phyloP scores from a whole-genome alignment of 2,888 invertebrate species.

The Glyphotaelius pellucidus region DNA sequence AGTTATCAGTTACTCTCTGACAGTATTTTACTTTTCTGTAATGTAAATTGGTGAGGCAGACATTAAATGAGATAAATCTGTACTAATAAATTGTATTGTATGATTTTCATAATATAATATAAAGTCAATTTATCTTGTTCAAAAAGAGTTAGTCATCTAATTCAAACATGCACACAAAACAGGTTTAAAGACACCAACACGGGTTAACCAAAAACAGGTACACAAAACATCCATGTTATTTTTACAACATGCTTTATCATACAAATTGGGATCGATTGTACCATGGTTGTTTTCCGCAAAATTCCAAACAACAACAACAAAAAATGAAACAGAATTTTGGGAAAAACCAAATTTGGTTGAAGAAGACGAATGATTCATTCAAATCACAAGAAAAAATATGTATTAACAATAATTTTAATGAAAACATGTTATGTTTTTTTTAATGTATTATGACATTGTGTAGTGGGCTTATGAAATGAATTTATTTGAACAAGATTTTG shows the following conservation, averaged over 20 bases:
- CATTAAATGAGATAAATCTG: not conserved
- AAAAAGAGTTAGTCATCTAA: slow-evolving; percentile 12
- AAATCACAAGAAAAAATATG: not conserved
- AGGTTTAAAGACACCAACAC: not conserved
- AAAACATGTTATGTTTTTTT: not conserved
- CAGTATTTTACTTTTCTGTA: not conserved
- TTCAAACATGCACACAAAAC: slow-evolving; percentile 8
- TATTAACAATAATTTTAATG: not conserved
- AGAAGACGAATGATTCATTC: not conserved
- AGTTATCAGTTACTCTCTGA: not conserved
- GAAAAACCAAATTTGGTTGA: not conserved
- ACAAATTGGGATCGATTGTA: not conserved
- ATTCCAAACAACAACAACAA: not conserved
- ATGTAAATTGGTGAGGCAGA: not conserved
- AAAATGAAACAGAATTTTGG: not conserved
- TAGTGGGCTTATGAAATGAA: not conserved
- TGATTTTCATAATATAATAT: not conserved
- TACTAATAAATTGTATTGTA: not conserved
- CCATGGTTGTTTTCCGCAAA: not conserved
- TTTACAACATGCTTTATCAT: not conserved
- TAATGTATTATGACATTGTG: not conserved
- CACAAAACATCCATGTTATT: not conserved
- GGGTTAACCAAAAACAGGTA: not conserved
- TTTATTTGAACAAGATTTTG: not conserved
- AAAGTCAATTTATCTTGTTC: not conserved